A percentile compares a stretch with the other conserved stretches of the same genome.
These are phyloP conservation scores for Aptenodytes patagonicus DNA, from an alignment of 2,113 vertebrate species.

Conservation along the genomic window DNA sequence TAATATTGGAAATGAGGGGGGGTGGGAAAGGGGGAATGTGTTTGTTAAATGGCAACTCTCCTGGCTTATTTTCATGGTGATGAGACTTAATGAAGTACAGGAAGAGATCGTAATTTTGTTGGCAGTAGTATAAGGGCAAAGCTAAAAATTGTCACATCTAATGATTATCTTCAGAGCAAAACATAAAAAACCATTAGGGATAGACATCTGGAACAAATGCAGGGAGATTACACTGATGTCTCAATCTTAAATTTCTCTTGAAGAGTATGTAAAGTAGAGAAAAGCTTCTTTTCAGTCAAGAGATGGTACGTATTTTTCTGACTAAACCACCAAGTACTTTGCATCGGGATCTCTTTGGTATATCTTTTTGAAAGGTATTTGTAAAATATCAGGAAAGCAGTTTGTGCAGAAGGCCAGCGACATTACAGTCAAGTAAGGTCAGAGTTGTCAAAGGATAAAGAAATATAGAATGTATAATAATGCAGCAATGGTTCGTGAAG, in stretches of 20 bases:
- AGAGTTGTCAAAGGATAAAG: slow-evolving; percentile 27
- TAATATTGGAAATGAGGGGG: neutral
- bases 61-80: neutral
- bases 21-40: neutral
- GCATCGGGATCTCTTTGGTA: neutral
- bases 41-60: neutral
- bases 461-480: slow-evolving; percentile 46
- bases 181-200: neutral
- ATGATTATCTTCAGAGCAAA: slow-evolving; percentile 12
- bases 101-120: neutral
- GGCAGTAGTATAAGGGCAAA: slow-evolving; percentile 14
- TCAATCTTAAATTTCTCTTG: neutral
- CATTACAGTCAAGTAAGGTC: slow-evolving; percentile 34
- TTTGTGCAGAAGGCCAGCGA: neutral
- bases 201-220: neutral
- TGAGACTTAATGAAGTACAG: slow-evolving; percentile 13
- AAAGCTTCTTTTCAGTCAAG: neutral
- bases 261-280: neutral
- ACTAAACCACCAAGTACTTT: neutral
- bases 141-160: slow-evolving; percentile 10
- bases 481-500: slow-evolving; percentile 59
- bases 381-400: neutral
- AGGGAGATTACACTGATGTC: neutral
- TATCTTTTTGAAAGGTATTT: neutral
- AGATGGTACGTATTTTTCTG: neutral